Percentiles rank a stretch among this genome's conserved stretches.
These are phyloP conservation scores for Andrena cerasifolii DNA, from an alignment of 1,140 invertebrate genomes.

Conservation along the genomic window DNA sequence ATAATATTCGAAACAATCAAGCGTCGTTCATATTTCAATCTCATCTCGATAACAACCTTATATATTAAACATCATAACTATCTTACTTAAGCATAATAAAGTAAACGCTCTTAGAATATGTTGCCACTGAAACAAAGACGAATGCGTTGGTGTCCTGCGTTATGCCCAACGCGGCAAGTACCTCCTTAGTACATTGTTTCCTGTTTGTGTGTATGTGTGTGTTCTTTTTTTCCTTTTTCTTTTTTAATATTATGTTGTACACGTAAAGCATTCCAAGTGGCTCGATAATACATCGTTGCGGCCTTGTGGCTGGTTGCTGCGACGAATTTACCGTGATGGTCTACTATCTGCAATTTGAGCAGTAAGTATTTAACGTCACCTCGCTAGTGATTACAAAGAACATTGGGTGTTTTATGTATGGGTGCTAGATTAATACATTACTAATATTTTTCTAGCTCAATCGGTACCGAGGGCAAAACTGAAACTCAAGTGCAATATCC, in stretches of 20 bases:
- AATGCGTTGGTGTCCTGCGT: constrained; percentile 72
- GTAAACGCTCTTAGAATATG: constrained; percentile 68
- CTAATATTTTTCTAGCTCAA: too few relatives aligned
- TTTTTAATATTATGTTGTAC: constrained; percentile 64
- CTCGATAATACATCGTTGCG: constrained; percentile 68
- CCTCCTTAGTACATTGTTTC: constrained; percentile 65
- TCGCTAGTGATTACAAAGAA: too few relatives aligned
- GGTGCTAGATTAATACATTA: not conserved
- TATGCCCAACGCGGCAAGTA: constrained; percentile 71
- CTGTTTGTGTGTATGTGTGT: too few relatives aligned
- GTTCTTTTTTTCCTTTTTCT: constrained; percentile 11
- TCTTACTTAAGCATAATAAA: constrained; percentile 60
- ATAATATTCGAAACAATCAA: constrained; percentile 58
- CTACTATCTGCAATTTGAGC: constrained; percentile 68
- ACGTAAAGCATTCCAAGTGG: constrained; percentile 76
- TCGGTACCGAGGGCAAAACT: too few relatives aligned
- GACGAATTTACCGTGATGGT: constrained; percentile 59
- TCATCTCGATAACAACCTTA: constrained; percentile 66
- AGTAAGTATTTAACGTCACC: too few relatives aligned
- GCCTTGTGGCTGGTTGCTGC: constrained; percentile 40
- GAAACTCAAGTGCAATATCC: too few relatives aligned
- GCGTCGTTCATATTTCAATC: constrained; percentile 37
- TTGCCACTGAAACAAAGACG: constrained; percentile 68
- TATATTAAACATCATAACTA: constrained; percentile 61
- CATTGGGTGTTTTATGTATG: too few relatives aligned